Evolutionary conservation across 1,140 invertebrate species (phyloP).

Genomic region (Charaxes varanes): DNA sequence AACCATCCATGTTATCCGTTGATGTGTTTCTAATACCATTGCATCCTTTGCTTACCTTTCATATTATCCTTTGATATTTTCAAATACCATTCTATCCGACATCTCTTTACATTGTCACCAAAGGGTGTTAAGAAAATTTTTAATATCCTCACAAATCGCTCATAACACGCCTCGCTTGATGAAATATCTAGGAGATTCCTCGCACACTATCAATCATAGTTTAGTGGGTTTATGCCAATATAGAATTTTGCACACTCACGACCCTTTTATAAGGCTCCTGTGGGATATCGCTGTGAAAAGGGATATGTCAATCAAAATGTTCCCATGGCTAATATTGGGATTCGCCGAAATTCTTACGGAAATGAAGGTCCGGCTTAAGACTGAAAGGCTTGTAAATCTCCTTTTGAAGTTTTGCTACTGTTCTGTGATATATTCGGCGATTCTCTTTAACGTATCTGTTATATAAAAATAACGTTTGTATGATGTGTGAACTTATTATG

Average conservation of each 20-base stretch:
- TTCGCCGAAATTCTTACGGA: slow-evolving; percentile 12
- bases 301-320: slow-evolving; percentile 43
- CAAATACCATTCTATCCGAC: slow-evolving; percentile 8
- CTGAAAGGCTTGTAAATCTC: slow-evolving; percentile 10
- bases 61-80: neutral
- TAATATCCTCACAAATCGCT: slow-evolving; percentile 54
- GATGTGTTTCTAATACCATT: neutral
- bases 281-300: slow-evolving; percentile 31
- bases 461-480: no score
- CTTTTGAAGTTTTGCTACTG: slow-evolving; percentile 10
- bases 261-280: slow-evolving; percentile 40
- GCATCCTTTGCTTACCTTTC: neutral
- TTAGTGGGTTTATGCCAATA: slow-evolving; percentile 53
- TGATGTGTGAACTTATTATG: no score
- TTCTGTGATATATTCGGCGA: no score
- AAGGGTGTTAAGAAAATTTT: slow-evolving; percentile 20
- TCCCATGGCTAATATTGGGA: slow-evolving; percentile 14
- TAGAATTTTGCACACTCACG: slow-evolving; percentile 46
- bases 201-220: slow-evolving; percentile 62
- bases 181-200: slow-evolving; percentile 33
- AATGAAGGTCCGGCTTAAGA: slow-evolving; percentile 11
- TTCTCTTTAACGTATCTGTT: no score
- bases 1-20: neutral
- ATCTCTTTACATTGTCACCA: slow-evolving; percentile 16
- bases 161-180: slow-evolving; percentile 26